Evolutionary conservation across 2,888 invertebrate genomes (phyloP), one percentile per base, ranked within the genome.

Genomic region (Caenorhabditis angaria): DNA sequence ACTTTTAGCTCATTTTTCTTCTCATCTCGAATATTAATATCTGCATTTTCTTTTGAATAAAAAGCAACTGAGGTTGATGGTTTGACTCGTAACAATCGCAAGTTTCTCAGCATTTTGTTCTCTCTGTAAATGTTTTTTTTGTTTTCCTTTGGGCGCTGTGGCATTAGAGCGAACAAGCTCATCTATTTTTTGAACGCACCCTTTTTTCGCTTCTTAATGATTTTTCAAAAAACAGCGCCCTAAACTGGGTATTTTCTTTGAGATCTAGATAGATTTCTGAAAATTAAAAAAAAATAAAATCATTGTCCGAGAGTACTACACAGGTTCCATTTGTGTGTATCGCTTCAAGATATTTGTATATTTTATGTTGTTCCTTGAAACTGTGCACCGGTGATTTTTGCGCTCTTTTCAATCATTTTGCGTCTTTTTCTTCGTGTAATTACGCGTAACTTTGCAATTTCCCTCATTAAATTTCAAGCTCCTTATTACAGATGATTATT

Each of bases 1-100:
- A 70, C 70, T 48, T 70, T 54, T 3, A 70, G 4, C 55, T 65
- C 70, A n/a, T 59, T 24, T 27, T 62, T 55, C 51, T 54, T 70
- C n/a, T 55, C 22, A 24, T 70, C 62, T 27, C 58, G 41, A 10
- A 41, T 41, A 41, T 41, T 50, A 1, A 65, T 1, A 1, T 53
- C 32, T 54, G 51, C 59, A 14, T 65, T 51, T 29, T 70, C 65
- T 28, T 65, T 65, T 10, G 64, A 65, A 20, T 29, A 65, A 48
- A 50, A 65, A 27, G 65, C 65, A 5, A 57, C 60, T 2, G 64
- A 61, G 0, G 25, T 61, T 12, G 35, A 58, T 14, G 61, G 22
- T 0, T 59, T n/a, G 14, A 41, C 41, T 14, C 41, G 41, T 41
- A 41, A 41, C 18, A 41, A 41, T 41, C 41, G 32, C 28, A 68